Evolutionary conservation across 1,140 invertebrate genomes (phyloP).

Genomic region (Drosophila trapezifrons): DNA sequence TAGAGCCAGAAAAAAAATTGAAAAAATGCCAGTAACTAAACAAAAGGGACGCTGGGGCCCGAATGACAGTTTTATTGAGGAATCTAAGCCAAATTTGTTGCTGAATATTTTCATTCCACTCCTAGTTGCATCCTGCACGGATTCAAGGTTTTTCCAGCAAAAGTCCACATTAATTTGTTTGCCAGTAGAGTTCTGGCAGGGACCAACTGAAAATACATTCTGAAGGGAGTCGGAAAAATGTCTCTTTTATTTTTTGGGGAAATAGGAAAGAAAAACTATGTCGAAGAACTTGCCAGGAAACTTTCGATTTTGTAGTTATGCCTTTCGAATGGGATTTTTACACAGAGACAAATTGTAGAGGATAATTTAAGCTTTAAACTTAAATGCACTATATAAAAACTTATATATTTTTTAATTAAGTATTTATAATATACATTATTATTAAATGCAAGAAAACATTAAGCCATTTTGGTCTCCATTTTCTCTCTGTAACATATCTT

Average conservation of each 20-base stretch:
- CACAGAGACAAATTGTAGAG: not conserved
- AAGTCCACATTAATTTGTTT: slow-evolving; percentile 19
- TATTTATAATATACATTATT: too few species aligned
- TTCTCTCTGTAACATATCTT: not conserved
- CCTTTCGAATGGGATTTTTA: not conserved
- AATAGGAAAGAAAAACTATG: slow-evolving; percentile 4
- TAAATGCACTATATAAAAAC: too few species aligned
- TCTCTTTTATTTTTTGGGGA: slow-evolving; percentile 4
- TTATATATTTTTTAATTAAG: too few species aligned
- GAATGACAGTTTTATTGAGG: slow-evolving; percentile 31
- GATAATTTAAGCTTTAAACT: too few species aligned
- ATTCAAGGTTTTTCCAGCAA: not conserved
- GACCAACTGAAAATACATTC: slow-evolving; percentile 8
- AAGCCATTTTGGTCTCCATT: not conserved
- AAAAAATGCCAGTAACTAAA: not conserved
- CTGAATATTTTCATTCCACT: slow-evolving; percentile 8
- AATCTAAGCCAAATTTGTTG: slow-evolving; percentile 40
- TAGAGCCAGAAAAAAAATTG: not conserved
- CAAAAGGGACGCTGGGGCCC: too few species aligned
- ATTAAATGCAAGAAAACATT: too few species aligned
- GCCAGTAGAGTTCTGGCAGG: not conserved
- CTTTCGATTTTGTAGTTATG: slow-evolving; percentile 3
- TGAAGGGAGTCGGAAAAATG: not conserved
- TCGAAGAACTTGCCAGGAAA: slow-evolving; percentile 4
- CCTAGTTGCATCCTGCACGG: not conserved